Evolutionary conservation across 2,888 invertebrate genomes (phyloP).

Genomic region (Hypolimnas misippus): DNA sequence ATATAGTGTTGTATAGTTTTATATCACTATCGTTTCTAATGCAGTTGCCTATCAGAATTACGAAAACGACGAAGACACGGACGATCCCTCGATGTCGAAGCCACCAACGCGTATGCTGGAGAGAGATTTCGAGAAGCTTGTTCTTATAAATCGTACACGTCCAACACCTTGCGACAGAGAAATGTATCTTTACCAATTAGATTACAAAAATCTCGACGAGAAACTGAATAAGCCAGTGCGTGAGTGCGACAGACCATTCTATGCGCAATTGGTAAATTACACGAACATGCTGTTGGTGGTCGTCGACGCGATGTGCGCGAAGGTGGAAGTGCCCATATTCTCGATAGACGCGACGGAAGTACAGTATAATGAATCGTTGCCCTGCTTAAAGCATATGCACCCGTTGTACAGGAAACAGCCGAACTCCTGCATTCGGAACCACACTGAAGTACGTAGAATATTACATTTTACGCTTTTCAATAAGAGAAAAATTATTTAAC

Average conservation of each 20-base stretch:
- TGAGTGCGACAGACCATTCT: constrained; percentile 85
- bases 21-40: constrained; percentile 27
- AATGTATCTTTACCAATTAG: constrained; percentile 82
- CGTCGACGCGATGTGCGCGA: constrained; percentile 86
- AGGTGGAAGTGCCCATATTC: constrained; percentile 72
- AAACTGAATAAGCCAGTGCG: constrained; percentile 74
- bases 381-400: constrained; percentile 84
- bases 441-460: constrained; percentile 85
- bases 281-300: constrained; percentile 92
- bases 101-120: constrained; percentile 77
- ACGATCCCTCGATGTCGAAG: constrained; percentile 68
- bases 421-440: constrained; percentile 89
- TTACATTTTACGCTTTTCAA: neutral
- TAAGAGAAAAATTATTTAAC: too few species aligned
- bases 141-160: constrained; percentile 89
- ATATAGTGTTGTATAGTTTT: neutral
- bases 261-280: constrained; percentile 88
- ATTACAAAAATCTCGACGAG: constrained; percentile 75
- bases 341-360: constrained; percentile 74
- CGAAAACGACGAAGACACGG: constrained; percentile 79
- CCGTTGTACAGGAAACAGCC: constrained; percentile 87
- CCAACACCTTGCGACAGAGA: constrained; percentile 94
- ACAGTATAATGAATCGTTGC: constrained; percentile 85
- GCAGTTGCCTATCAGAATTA: constrained; percentile 71
- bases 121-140: constrained; percentile 85